Conservation (phyloP, 2,113 vertebrate genomes). For the Forbesichthys agassizii region DNA sequence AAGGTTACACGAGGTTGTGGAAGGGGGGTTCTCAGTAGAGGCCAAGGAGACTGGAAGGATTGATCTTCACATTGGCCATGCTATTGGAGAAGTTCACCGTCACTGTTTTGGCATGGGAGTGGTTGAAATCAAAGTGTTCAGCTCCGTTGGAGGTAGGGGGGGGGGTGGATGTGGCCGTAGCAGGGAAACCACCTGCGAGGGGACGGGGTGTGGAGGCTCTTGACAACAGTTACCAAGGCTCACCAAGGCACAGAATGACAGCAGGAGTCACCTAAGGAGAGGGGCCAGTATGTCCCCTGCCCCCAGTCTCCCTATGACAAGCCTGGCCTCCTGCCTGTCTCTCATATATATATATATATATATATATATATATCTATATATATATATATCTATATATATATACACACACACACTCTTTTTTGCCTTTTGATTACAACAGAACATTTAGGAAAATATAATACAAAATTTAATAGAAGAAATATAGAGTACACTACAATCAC, state of each 20-base stretch:
- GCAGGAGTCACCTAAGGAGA: constrained; percentile 73
- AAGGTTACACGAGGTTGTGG: constrained; percentile 14
- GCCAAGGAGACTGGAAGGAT: constrained; percentile 8
- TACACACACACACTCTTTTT: constrained; percentile 64
- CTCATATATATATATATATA: constrained; percentile 36
- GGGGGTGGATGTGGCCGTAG: constrained; percentile 5
- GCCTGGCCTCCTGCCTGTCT: too few species aligned
- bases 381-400: constrained; percentile 39
- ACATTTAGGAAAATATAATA: constrained; percentile 99
- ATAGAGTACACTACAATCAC: constrained; percentile 84
- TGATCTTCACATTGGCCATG: constrained; percentile 28
- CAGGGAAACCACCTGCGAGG: constrained; percentile 61
- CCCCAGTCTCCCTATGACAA: constrained; percentile 79
- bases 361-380: constrained; percentile 49
- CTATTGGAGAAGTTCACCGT: constrained; percentile 30
- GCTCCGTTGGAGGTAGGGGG: constrained; percentile 15
- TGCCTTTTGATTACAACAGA: constrained; percentile 76
- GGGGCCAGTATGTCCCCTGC: constrained; percentile 69
- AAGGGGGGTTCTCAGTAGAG: constrained; percentile 42
- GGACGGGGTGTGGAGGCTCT: constrained; percentile 49
- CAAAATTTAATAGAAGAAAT: constrained; percentile 94
- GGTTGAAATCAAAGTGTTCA: constrained; percentile 26
- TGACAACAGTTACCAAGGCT: constrained; percentile 82
- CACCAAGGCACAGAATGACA: constrained; percentile 90
- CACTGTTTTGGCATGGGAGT: constrained; percentile 38